Percentiles rank a stretch among this genome's conserved stretches.
These are phyloP conservation scores for Oophaga pumilio DNA, from an alignment of 2,113 vertebrate genomes.

Conservation along the genomic window DNA sequence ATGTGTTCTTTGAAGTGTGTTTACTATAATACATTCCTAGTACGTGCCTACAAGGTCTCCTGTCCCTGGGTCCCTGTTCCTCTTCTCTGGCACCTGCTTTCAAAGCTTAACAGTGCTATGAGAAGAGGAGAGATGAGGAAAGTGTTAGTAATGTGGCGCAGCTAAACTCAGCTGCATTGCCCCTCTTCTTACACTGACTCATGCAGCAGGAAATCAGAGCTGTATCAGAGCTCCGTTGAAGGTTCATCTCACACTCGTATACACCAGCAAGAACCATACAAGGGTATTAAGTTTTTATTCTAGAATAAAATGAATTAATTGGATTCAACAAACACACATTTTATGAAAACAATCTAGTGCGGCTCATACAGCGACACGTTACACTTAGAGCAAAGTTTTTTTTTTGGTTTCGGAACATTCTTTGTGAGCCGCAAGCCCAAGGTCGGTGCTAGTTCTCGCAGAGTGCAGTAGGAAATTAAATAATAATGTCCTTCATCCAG, in stretches of 20 bases:
- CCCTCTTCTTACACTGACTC: no score
- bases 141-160: no score
- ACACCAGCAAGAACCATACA: neutral
- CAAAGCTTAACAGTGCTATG: no score
- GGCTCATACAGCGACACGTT: conserved; percentile 55
- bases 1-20: no score
- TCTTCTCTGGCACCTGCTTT: no score
- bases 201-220: no score
- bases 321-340: conserved; percentile 54
- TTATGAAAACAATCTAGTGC: conserved; percentile 59
- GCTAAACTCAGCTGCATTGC: no score
- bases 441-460: neutral
- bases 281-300: conserved; percentile 12
- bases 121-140: no score
- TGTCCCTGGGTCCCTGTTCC: no score
- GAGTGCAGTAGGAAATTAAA: conserved; percentile 21
- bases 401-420: neutral
- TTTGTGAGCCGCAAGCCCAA: neutral
- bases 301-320: conserved; percentile 34
- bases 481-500: conserved; percentile 12
- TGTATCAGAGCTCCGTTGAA: no score
- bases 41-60: no score
- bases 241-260: neutral
- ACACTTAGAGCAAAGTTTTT: conserved; percentile 22
- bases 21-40: no score